These are phyloP conservation scores for Gephyroberyx darwinii DNA, from an alignment of 2,797 vertebrate species.

Conservation along the genomic window DNA sequence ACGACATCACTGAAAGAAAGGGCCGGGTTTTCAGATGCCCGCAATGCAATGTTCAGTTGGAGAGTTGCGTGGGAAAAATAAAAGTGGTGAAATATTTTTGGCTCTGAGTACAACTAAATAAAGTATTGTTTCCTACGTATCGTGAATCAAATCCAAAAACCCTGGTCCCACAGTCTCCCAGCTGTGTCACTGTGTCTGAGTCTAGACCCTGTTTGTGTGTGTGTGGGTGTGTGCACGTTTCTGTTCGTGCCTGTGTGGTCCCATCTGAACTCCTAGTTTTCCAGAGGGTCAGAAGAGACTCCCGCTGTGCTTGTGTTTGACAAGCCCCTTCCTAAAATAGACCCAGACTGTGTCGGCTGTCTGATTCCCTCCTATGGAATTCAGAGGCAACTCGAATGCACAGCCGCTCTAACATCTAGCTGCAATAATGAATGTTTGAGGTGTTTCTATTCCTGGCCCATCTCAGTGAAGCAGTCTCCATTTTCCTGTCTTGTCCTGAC, in stretches of 20 bases:
- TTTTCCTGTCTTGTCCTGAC: constrained; percentile 14
- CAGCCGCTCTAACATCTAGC: constrained; percentile 6
- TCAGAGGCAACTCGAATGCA: constrained; percentile 27
- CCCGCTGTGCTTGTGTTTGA: constrained; percentile 61
- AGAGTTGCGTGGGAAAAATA: constrained; percentile 12
- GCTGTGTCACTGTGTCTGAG: constrained; percentile 28
- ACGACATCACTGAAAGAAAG: constrained; percentile 17
- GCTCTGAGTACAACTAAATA: constrained; percentile 30
- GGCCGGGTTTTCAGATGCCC: constrained; percentile 1
- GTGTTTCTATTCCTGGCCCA: constrained; percentile 55
- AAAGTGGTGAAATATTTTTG: constrained; percentile 17
- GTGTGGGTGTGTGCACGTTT: constrained; percentile 17
- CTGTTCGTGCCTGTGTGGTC: constrained; percentile 39
- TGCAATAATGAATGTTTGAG: constrained; percentile 56
- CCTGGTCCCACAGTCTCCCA: constrained; percentile 28
- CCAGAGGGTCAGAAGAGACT: constrained; percentile 57
- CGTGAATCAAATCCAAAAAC: neutral
- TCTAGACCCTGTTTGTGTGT: neutral
- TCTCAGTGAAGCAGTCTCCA: constrained; percentile 12
- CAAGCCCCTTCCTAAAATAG: constrained; percentile 68
- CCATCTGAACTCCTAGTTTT: constrained; percentile 64
- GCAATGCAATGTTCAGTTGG: constrained; percentile 20
- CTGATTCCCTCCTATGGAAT: constrained; percentile 52
- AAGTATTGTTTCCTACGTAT: constrained; percentile 11
- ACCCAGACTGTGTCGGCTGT: constrained; percentile 50